phyloP scores from a whole-genome alignment of 2,113 vertebrate genomes.

The Salvelinus fontinalis region DNA sequence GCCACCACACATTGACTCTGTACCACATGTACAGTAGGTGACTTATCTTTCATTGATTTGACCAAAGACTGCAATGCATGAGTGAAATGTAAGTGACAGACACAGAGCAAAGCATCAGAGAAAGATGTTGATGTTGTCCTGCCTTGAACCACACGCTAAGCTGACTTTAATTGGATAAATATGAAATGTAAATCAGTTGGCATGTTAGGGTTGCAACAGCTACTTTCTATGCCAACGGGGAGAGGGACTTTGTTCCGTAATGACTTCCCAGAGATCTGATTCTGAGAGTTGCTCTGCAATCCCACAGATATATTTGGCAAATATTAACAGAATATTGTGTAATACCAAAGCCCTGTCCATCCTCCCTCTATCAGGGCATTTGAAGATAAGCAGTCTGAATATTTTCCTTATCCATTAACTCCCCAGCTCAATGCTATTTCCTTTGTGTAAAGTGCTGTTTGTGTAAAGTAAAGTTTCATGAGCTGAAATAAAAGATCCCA shows the following conservation, averaged over 20 bases:
- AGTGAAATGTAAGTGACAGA: background rate
- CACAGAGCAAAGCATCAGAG: background rate
- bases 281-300: conserved; percentile 56
- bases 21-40: background rate
- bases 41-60: background rate
- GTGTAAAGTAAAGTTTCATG: too few species aligned
- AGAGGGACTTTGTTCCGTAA: conserved; percentile 40
- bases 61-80: background rate
- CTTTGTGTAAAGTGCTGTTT: too few species aligned
- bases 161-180: background rate
- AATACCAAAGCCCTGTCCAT: conserved; percentile 43
- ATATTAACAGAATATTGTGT: conserved; percentile 64
- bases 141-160: background rate
- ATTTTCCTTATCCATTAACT: conserved; percentile 28
- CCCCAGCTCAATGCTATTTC: too few species aligned
- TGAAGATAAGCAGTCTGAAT: conserved; percentile 63
- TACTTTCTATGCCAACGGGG: conserved; percentile 14
- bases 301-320: conserved; percentile 58
- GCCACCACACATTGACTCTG: too few species aligned
- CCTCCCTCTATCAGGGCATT: conserved; percentile 55
- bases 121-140: background rate
- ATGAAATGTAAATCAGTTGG: conserved; percentile 24
- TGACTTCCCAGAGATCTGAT: conserved; percentile 43
- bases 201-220: background rate
- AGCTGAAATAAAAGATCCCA: too few species aligned